Percentiles rank a stretch among this genome's conserved stretches.
These are phyloP conservation scores for Lasioglossum zephyrum DNA, from an alignment of 2,888 invertebrate species.

Conservation along the genomic window DNA sequence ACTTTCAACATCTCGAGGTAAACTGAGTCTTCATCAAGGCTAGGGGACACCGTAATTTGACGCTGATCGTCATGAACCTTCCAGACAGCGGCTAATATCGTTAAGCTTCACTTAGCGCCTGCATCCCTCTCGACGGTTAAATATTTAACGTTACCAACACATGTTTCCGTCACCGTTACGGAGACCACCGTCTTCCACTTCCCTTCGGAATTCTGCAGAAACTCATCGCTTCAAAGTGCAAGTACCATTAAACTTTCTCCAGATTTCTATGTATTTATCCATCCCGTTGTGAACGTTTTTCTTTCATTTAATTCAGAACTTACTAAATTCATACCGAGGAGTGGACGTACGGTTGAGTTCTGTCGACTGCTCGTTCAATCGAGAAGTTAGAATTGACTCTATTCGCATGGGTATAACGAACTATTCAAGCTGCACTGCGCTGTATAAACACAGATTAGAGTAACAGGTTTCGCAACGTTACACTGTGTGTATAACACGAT, in stretches of 20 bases:
- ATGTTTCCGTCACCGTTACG: constrained; percentile 5
- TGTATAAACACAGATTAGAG: constrained; percentile 43
- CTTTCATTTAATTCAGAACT: too few species aligned
- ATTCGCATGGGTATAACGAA: constrained; percentile 10
- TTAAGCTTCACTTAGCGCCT: constrained; percentile 78
- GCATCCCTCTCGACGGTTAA: constrained; percentile 58
- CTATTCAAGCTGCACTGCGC: constrained; percentile 12
- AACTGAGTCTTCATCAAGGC: constrained; percentile 73
- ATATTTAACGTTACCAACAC: constrained; percentile 59
- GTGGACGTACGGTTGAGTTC: not conserved
- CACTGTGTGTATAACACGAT: not conserved
- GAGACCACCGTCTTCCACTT: not conserved
- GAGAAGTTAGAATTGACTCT: constrained; percentile 9
- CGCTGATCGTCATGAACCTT: constrained; percentile 79
- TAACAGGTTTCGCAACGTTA: constrained; percentile 11
- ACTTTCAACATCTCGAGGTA: constrained; percentile 72
- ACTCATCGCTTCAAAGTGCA: not conserved
- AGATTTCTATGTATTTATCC: not conserved
- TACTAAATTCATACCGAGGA: too few species aligned
- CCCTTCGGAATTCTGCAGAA: not conserved
- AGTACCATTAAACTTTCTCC: not conserved
- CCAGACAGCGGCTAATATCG: constrained; percentile 79
- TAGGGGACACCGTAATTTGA: constrained; percentile 76
- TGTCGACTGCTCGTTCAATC: not conserved
- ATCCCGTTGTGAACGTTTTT: too few species aligned